A percentile compares a stretch with the other conserved stretches of the same genome.
Evolutionary conservation across 2,888 invertebrate genomes (phyloP).

Genomic region (Metallyticus violacea): DNA sequence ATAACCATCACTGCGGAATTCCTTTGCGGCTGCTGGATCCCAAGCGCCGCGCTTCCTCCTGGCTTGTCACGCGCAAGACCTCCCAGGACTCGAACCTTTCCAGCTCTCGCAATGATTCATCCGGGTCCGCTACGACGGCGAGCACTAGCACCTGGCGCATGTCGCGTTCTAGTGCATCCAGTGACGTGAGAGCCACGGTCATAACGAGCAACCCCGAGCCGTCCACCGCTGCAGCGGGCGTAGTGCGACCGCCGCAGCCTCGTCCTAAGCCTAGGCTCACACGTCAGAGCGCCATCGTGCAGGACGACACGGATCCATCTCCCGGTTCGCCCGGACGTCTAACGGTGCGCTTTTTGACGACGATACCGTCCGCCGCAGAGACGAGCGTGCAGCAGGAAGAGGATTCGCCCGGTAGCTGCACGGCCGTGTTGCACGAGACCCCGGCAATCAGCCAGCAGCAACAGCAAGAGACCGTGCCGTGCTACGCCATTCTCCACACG

Average conservation of each 20-base stretch:
- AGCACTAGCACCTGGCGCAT: constrained; percentile 88
- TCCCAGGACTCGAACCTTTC: constrained; percentile 90
- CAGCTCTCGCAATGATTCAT: constrained; percentile 87
- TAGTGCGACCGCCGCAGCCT: constrained; percentile 20
- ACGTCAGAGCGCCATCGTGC: constrained; percentile 75
- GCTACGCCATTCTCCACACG: constrained; percentile 39
- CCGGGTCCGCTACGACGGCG: constrained; percentile 83
- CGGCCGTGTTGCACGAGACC: neutral
- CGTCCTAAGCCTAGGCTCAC: constrained; percentile 70
- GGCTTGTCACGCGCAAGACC: constrained; percentile 88
- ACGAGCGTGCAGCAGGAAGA: constrained; percentile 67
- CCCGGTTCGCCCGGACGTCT: constrained; percentile 55
- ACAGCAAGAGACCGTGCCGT: constrained; percentile 8
- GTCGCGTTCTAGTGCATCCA: constrained; percentile 76
- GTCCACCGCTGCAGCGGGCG: constrained; percentile 21
- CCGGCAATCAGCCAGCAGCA: neutral
- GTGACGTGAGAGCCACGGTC: constrained; percentile 46
- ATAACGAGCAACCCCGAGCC: neutral
- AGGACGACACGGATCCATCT: constrained; percentile 59
- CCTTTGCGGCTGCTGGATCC: constrained; percentile 71
- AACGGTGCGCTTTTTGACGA: constrained; percentile 62
- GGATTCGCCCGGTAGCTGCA: constrained; percentile 2
- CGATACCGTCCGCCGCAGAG: constrained; percentile 72
- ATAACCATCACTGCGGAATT: constrained; percentile 67
- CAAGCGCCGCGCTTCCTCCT: constrained; percentile 78